These are phyloP conservation scores for Heteropelma amictum DNA, from an alignment of 2,888 invertebrate genomes.

Conservation along the genomic window DNA sequence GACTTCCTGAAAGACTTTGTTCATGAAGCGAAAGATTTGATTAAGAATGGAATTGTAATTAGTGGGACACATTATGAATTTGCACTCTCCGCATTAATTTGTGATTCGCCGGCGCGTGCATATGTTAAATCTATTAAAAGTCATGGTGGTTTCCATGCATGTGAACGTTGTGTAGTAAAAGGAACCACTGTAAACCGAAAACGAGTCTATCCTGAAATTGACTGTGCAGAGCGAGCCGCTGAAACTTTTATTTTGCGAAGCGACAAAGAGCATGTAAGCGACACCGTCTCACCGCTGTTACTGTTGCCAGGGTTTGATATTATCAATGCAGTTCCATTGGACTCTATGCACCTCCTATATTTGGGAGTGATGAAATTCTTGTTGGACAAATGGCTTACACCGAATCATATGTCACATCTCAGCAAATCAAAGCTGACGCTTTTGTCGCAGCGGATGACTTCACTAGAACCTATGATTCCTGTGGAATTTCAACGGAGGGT, in stretches of 20 bases:
- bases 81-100: conserved; percentile 23
- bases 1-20: conserved; percentile 47
- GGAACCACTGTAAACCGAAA: conserved; percentile 24
- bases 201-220: conserved; percentile 46
- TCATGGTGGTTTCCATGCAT: conserved; percentile 37
- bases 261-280: conserved; percentile 33
- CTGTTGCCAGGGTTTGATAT: conserved; percentile 27
- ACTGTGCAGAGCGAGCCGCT: conserved; percentile 33
- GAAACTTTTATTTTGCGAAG: conserved; percentile 30
- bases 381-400: conserved; percentile 30
- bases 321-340: conserved; percentile 31
- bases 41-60: conserved; percentile 34
- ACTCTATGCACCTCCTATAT: conserved; percentile 47
- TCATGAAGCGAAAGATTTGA: conserved; percentile 34
- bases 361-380: conserved; percentile 44
- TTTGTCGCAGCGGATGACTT: background rate
- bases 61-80: conserved; percentile 25
- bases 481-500: conserved; percentile 52
- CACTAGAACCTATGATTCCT: conserved; percentile 21
- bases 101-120: conserved; percentile 51
- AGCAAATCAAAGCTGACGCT: background rate
- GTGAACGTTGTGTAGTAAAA: conserved; percentile 18
- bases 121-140: conserved; percentile 48
- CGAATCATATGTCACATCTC: background rate
- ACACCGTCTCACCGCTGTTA: conserved; percentile 12